Evolutionary conservation across 2,797 vertebrate genomes (phyloP).

Genomic region (Pitangus sulphuratus): DNA sequence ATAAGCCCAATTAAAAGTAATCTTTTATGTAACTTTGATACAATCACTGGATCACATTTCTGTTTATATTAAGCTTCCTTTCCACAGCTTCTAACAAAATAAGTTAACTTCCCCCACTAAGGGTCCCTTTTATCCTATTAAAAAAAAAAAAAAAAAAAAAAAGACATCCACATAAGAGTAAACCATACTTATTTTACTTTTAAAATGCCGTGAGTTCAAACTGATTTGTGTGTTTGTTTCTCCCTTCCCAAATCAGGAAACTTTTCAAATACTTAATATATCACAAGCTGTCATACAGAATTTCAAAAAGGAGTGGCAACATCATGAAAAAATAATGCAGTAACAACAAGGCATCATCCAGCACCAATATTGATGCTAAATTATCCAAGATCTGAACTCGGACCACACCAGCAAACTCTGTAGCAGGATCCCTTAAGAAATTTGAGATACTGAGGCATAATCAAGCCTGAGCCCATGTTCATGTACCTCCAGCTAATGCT

Average conservation of each 20-base stretch:
- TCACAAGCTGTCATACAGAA: neutral
- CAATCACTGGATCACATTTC: neutral
- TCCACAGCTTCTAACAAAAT: neutral
- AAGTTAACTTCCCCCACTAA: neutral
- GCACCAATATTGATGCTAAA: neutral
- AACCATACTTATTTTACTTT: neutral
- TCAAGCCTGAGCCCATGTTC: neutral
- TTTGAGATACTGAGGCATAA: neutral
- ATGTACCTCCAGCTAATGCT: neutral
- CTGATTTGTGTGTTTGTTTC: fast-evolving
- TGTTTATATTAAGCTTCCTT: neutral
- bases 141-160: too few species aligned
- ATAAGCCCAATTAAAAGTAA: neutral
- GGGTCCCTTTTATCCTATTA: neutral
- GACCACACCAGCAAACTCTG: neutral
- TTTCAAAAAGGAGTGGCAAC: neutral
- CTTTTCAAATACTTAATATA: neutral
- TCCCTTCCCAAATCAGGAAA: neutral
- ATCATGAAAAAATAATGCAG: neutral
- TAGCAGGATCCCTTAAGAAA: neutral
- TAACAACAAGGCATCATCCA: neutral
- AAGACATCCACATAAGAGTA: neutral
- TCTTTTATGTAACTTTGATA: neutral
- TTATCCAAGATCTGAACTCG: neutral
- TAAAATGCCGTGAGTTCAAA: neutral